phyloP scores from a whole-genome alignment of 2,888 invertebrate species.

The Lydus trimaculatus region DNA sequence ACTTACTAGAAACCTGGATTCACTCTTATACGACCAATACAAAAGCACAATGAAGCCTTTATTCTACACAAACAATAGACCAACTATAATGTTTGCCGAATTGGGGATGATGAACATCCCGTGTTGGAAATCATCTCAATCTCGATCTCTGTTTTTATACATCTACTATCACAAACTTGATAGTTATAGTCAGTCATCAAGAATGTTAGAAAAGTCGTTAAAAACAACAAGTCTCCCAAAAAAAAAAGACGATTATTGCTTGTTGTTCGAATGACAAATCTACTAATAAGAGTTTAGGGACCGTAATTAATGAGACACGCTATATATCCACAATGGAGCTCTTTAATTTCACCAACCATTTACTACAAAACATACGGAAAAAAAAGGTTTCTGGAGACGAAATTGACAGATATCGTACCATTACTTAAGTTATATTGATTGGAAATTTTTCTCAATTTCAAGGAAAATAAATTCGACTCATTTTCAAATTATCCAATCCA shows the following conservation, averaged over 20 bases:
- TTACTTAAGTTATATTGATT: constrained; percentile 3
- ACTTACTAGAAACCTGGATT: too few species aligned
- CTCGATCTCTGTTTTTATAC: too few species aligned
- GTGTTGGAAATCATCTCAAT: too few species aligned
- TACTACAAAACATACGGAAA: not conserved
- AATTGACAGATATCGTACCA: not conserved
- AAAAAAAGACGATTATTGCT: not conserved
- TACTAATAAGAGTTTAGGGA: not conserved
- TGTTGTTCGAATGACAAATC: not conserved
- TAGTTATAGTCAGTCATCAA: too few species aligned
- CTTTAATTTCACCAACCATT: constrained; percentile 5
- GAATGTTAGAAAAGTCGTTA: too few species aligned
- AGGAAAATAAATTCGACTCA: not conserved
- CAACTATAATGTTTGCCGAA: too few species aligned
- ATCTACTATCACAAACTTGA: too few species aligned
- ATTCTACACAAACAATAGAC: too few species aligned
- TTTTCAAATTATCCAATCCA: not conserved
- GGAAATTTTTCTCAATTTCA: constrained; percentile 4
- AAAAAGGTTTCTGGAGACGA: not conserved
- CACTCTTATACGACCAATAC: too few species aligned
- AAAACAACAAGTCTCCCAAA: too few species aligned
- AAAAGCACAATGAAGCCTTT: too few species aligned
- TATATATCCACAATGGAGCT: not conserved
- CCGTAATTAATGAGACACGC: not conserved
- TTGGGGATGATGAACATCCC: too few species aligned